These are phyloP conservation scores for Micropoecilia bifurca DNA, from an alignment of 2,797 vertebrate species.

Conservation along the genomic window DNA sequence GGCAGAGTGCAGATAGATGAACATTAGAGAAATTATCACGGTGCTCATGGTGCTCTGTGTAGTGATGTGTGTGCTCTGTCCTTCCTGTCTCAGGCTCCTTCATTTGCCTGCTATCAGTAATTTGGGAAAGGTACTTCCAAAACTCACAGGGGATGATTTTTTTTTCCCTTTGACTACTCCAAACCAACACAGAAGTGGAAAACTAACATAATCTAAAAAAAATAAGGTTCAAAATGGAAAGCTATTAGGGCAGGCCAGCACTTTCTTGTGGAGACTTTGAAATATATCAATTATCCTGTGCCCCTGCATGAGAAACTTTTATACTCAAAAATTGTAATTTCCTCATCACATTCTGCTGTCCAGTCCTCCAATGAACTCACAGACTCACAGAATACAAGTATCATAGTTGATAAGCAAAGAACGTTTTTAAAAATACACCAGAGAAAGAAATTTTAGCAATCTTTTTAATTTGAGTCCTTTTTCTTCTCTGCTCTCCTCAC, in stretches of 20 bases:
- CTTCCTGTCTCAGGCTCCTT: slow-evolving; percentile 40
- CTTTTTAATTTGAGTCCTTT: background rate
- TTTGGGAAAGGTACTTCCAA: slow-evolving; percentile 70
- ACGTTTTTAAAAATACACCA: slow-evolving; percentile 6
- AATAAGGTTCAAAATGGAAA: slow-evolving; percentile 75
- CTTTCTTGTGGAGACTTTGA: slow-evolving; percentile 63
- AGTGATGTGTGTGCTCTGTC: slow-evolving; percentile 29
- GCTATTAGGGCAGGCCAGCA: slow-evolving; percentile 63
- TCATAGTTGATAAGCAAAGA: slow-evolving; percentile 44
- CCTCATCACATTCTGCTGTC: slow-evolving; percentile 27
- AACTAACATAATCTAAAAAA: slow-evolving; percentile 57
- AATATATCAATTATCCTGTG: slow-evolving; percentile 61
- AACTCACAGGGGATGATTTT: slow-evolving; percentile 57
- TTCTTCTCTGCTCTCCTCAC: background rate
- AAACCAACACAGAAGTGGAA: slow-evolving; percentile 62
- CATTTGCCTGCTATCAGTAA: slow-evolving; percentile 59
- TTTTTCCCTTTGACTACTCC: slow-evolving; percentile 47
- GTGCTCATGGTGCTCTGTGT: slow-evolving; percentile 60
- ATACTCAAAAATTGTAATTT: slow-evolving; percentile 55
- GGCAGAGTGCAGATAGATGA: slow-evolving; percentile 67
- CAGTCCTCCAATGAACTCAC: slow-evolving; percentile 12
- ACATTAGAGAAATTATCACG: slow-evolving; percentile 78
- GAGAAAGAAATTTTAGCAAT: background rate
- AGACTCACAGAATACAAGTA: background rate
- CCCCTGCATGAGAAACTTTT: slow-evolving; percentile 53